Conservation (phyloP, 1,140 invertebrate species). For the Drosophila cardini region DNA sequence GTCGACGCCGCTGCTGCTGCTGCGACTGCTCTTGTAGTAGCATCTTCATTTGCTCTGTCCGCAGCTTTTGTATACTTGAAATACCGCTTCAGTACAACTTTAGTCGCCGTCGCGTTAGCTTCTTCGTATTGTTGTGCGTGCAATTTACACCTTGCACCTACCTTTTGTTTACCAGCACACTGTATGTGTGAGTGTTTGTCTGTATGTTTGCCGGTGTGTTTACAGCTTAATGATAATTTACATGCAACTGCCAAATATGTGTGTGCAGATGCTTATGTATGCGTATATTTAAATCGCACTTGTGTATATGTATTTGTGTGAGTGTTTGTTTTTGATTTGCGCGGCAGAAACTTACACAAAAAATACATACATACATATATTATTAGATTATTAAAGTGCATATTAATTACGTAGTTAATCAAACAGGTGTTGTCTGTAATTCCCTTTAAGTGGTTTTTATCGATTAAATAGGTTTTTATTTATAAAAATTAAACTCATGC, state of each 20-base stretch:
- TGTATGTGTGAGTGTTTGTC: constrained; percentile 28
- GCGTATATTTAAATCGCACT: constrained; percentile 12
- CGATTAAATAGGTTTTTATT: background rate
- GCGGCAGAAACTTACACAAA: constrained; percentile 5
- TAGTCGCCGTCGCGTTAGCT: constrained; percentile 63
- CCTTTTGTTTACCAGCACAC: constrained; percentile 68
- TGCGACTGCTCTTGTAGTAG: constrained; percentile 34
- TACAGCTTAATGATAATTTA: constrained; percentile 78
- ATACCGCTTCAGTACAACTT: constrained; percentile 76
- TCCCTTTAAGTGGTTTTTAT: constrained; percentile 16
- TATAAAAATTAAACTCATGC: background rate
- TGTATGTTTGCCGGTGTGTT: constrained; percentile 56
- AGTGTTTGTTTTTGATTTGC: constrained; percentile 1
- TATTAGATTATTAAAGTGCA: constrained; percentile 18
- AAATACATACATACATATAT: background rate
- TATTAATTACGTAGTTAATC: constrained; percentile 35
- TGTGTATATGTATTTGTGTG: too few relatives aligned
- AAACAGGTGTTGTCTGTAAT: constrained; percentile 34
- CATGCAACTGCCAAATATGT: constrained; percentile 20
- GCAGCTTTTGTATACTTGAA: constrained; percentile 76
- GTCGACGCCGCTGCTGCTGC: constrained; percentile 11
- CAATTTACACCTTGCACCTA: constrained; percentile 58
- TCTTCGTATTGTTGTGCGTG: constrained; percentile 32
- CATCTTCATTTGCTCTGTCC: constrained; percentile 67
- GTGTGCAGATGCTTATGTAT: constrained; percentile 6